phyloP scores from a whole-genome alignment of 1,140 invertebrate species.

The Drosophila serrata region DNA sequence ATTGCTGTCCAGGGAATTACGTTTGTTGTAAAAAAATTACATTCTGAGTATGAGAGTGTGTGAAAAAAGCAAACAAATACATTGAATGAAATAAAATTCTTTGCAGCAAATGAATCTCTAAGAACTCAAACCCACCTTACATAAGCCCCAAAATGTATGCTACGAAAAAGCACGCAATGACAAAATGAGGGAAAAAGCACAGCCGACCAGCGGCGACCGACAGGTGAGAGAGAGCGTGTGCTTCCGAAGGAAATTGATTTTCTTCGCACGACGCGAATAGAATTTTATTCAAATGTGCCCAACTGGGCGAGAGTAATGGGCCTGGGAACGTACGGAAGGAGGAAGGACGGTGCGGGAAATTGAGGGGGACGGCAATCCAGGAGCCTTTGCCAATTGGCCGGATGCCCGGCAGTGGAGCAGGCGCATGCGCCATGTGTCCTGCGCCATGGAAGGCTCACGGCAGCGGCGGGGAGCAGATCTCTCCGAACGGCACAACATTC shows the following conservation, averaged over 20 bases:
- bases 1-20: constrained; percentile 38
- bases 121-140: constrained; percentile 32
- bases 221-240: constrained; percentile 38
- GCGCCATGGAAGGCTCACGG: constrained; percentile 69
- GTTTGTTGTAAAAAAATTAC: constrained; percentile 48
- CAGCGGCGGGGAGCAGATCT: constrained; percentile 27
- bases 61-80: not conserved
- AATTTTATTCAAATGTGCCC: constrained; percentile 83
- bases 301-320: constrained; percentile 79
- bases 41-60: constrained; percentile 7
- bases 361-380: constrained; percentile 7
- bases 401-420: constrained; percentile 34
- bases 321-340: constrained; percentile 58
- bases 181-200: constrained; percentile 14
- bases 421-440: constrained; percentile 74
- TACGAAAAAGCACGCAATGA: constrained; percentile 38
- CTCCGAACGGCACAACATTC: constrained; percentile 54
- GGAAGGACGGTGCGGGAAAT: not conserved
- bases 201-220: constrained; percentile 37
- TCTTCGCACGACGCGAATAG: constrained; percentile 63
- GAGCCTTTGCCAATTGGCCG: constrained; percentile 69
- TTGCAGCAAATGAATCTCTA: constrained; percentile 23
- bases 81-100: not conserved
- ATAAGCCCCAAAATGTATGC: constrained; percentile 71
- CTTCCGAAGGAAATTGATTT: constrained; percentile 60